A percentile compares a stretch with the other conserved stretches of the same genome.
Evolutionary conservation across 2,797 vertebrate species (phyloP).

Genomic region (Apogon hyalosoma): DNA sequence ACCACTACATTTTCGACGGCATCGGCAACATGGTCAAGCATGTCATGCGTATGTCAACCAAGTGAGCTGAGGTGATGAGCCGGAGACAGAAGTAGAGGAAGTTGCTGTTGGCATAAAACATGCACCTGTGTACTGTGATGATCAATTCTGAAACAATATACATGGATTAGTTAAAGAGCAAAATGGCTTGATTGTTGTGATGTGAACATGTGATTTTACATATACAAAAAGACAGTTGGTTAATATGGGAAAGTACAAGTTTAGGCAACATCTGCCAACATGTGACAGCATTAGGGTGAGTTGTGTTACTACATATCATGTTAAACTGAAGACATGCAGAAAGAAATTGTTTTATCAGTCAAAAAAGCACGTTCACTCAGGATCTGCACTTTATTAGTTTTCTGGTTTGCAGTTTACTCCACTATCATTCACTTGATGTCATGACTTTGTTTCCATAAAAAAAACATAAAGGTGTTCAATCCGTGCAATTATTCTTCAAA

Average conservation of each 20-base stretch:
- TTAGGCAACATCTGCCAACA: not conserved
- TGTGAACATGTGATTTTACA: conserved; percentile 38
- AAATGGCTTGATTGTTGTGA: conserved; percentile 19
- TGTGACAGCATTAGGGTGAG: too few relatives aligned
- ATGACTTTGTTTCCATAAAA: too few relatives aligned
- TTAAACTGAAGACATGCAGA: too few relatives aligned
- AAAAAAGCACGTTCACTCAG: too few relatives aligned
- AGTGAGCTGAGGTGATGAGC: conserved; percentile 57
- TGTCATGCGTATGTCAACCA: conserved; percentile 80
- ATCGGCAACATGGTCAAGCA: conserved; percentile 85
- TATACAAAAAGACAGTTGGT: conserved; percentile 13
- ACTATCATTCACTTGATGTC: too few relatives aligned
- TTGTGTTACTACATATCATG: too few relatives aligned
- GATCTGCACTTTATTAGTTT: too few relatives aligned
- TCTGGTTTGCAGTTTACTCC: too few relatives aligned
- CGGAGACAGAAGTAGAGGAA: conserved; percentile 29
- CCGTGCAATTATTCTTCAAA: too few relatives aligned
- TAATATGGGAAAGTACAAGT: conserved; percentile 38
- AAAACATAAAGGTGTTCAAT: too few relatives aligned
- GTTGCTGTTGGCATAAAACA: conserved; percentile 7
- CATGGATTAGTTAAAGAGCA: conserved; percentile 50
- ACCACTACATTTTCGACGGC: conserved; percentile 84
- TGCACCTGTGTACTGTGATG: conserved; percentile 36
- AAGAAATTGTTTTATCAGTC: too few relatives aligned
- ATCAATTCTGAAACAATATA: conserved; percentile 53